A percentile compares a stretch with the other conserved stretches of the same genome.
Conservation (phyloP, 1,140 invertebrate genomes). For the Leptopilina boulardi region DNA sequence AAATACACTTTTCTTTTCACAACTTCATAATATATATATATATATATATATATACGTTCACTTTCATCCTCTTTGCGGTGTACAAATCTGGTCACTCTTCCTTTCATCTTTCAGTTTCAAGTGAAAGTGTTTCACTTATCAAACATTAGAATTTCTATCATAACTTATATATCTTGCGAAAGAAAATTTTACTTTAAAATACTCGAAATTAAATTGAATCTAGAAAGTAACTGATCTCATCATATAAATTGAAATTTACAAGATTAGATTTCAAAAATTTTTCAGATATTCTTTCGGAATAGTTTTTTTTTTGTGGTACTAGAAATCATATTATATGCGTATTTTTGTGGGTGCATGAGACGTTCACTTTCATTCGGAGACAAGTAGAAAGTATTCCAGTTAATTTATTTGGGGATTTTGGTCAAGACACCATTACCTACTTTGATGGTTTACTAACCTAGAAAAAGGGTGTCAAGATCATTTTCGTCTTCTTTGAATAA, state of each 20-base stretch:
- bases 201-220: too few relatives aligned
- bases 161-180: neutral
- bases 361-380: constrained; percentile 55
- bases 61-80: constrained; percentile 37
- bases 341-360: too few relatives aligned
- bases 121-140: constrained; percentile 65
- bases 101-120: constrained; percentile 57
- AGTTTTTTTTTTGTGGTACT: too few relatives aligned
- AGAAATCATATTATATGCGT: too few relatives aligned
- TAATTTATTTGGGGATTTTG: constrained; percentile 45
- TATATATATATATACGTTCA: neutral
- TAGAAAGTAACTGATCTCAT: too few relatives aligned
- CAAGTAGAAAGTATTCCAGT: constrained; percentile 58
- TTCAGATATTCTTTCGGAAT: too few relatives aligned
- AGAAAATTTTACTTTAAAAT: too few relatives aligned
- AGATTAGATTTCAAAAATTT: too few relatives aligned
- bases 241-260: too few relatives aligned
- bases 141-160: neutral
- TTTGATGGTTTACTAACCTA: neutral
- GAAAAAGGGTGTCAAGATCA: neutral
- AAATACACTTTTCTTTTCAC: constrained; percentile 3
- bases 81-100: constrained; percentile 55
- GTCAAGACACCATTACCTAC: constrained; percentile 58
- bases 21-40: too few relatives aligned
- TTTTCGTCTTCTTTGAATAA: neutral